Conservation (phyloP, 2,113 vertebrate genomes). For the Crotalus helleri region DNA sequence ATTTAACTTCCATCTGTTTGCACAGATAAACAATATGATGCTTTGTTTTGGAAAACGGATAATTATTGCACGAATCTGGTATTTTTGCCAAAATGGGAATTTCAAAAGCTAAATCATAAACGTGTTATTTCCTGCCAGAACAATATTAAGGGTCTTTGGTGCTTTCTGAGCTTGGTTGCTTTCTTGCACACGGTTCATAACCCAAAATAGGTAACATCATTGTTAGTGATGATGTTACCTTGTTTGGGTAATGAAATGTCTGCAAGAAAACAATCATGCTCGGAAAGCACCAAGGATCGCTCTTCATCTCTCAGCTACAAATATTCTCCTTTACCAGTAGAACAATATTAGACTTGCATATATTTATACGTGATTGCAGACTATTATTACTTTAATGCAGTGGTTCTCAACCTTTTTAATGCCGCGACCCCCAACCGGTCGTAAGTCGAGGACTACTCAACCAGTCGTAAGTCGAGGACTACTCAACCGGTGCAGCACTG, state of each 20-base stretch:
- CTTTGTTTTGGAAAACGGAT: not conserved
- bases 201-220: not conserved
- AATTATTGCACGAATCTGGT: not conserved
- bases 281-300: not conserved
- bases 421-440: no score
- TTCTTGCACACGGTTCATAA: not conserved
- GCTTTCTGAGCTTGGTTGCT: not conserved
- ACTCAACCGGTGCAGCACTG: no score
- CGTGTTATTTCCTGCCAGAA: not conserved
- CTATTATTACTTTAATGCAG: not conserved
- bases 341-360: not conserved
- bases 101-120: not conserved
- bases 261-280: not conserved
- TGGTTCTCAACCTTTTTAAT: no score
- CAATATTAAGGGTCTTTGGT: not conserved
- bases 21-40: not conserved
- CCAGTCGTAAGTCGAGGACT: no score
- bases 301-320: not conserved
- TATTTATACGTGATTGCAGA: not conserved
- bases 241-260: not conserved
- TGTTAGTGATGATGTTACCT: no score
- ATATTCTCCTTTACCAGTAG: not conserved
- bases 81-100: not conserved
- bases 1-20: not conserved
- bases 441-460: no score